phyloP scores from a whole-genome alignment of 2,888 invertebrate genomes.

The Drosophila kanekoi region DNA sequence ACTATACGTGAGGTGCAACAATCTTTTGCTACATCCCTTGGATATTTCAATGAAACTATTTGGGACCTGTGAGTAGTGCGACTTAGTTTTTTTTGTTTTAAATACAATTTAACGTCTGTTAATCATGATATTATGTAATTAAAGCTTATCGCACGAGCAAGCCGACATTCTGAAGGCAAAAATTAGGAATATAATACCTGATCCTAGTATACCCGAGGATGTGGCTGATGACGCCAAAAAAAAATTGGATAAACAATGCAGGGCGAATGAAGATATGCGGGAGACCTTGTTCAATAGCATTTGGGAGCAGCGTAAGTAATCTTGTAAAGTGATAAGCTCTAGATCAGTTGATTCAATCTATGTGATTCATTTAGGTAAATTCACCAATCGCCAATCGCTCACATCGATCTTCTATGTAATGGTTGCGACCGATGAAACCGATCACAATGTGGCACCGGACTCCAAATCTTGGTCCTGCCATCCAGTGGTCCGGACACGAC shows the following conservation, averaged over 20 bases:
- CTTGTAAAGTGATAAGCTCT: not conserved
- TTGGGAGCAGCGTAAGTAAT: constrained; percentile 81
- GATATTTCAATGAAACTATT: constrained; percentile 61
- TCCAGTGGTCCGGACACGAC: constrained; percentile 81
- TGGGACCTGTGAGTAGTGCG: constrained; percentile 72
- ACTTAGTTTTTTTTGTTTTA: not conserved
- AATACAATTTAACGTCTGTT: not conserved
- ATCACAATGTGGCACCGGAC: constrained; percentile 41
- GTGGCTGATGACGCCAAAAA: not conserved
- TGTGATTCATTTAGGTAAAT: constrained; percentile 73
- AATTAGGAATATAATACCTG: constrained; percentile 65
- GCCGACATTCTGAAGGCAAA: constrained; percentile 50
- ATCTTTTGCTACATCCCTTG: constrained; percentile 72
- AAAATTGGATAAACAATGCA: constrained; percentile 11
- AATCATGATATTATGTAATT: not conserved
- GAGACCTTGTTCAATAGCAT: constrained; percentile 64
- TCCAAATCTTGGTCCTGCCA: constrained; percentile 72
- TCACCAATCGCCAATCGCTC: constrained; percentile 77
- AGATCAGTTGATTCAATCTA: not conserved
- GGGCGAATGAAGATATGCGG: constrained; percentile 35
- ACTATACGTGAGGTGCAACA: constrained; percentile 68
- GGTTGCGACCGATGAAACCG: constrained; percentile 61
- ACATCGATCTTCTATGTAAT: constrained; percentile 81
- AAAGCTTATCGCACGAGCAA: constrained; percentile 61
- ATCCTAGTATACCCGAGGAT: constrained; percentile 36